Base-by-base conservation (phyloP, 2,888 invertebrate genomes). In the Athalia rosae region DNA sequence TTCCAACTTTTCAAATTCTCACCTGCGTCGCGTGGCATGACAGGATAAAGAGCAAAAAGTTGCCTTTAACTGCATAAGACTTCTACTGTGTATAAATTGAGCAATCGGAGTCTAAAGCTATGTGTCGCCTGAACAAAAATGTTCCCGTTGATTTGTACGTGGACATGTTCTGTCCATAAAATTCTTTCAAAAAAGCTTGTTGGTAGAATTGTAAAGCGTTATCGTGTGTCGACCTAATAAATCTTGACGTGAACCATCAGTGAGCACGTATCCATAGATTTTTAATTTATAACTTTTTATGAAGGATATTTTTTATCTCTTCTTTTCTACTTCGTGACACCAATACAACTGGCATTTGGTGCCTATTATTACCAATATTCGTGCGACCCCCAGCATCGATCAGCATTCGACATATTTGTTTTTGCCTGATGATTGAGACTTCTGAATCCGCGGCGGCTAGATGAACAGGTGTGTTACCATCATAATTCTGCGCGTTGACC, bases 401-500 rank as follows among this genome's bases (percentile, higher is more conserved):
- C 69, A 88, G 77, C 0, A 81, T 73, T 67, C 79, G 76, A 58
- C 85, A 88, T 8, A 87, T 80, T 59, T 87, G 82, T 41, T 74
- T 79, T 67, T 88, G 88, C 41, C 79, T 83, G 6, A 84, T 83
- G 59, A 84, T 73, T 2, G 78, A 66, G 3, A 83, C 69, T n/a
- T 80, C 81, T 8, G 85, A 81, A 2, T 79, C 76, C 2, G 80
- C 78, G 0, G 83, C 84, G n/a, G 84, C 85, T 77, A 85, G 69
- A 79, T 88, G 87, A 6, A 88, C 53, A 50, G 88, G 82, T 11
- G 88, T 87, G 67, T 87, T 84, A 43, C 81, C 82, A 56, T 79
- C 82, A 67, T 84, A 82, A 69, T 88, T 87, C 13, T 76, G 76
- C 2, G 83, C 78, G 76, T 87, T 85, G 3, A 85, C 83, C 9